phyloP scores from a whole-genome alignment of 2,113 vertebrate species.

The Neolamprologus hecqui region DNA sequence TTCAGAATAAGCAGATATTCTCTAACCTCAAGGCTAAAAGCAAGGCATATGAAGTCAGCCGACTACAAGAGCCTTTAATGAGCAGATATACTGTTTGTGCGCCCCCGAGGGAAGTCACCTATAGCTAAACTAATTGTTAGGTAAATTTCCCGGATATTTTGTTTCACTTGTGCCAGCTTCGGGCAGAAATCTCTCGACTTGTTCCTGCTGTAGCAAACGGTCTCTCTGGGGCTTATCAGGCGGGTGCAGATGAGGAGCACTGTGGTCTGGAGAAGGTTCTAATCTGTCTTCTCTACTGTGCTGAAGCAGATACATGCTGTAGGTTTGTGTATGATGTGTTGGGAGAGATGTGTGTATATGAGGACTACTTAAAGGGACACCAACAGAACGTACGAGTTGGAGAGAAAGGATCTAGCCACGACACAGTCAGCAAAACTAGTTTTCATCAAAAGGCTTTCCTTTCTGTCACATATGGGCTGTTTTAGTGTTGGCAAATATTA shows the following conservation, averaged over 20 bases:
- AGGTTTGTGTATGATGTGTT: neutral
- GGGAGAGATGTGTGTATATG: neutral
- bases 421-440: constrained; percentile 8
- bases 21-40: constrained; percentile 42
- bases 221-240: constrained; percentile 61
- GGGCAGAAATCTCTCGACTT: neutral
- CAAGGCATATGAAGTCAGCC: constrained; percentile 23
- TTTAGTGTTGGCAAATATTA: neutral
- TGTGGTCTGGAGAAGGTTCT: constrained; percentile 52
- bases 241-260: constrained; percentile 57
- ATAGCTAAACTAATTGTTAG: constrained; percentile 43
- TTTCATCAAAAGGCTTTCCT: neutral
- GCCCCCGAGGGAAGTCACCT: neutral
- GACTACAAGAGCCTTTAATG: constrained; percentile 21
- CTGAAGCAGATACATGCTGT: constrained; percentile 32
- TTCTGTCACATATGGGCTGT: neutral
- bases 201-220: constrained; percentile 7
- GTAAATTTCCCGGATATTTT: constrained; percentile 48
- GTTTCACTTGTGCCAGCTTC: constrained; percentile 7
- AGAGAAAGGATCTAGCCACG: neutral
- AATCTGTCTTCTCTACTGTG: constrained; percentile 56
- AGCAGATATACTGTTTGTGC: neutral
- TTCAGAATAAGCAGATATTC: constrained; percentile 50
- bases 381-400: neutral
- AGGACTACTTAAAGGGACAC: neutral